Evolutionary conservation across 2,797 vertebrate genomes (phyloP).

Genomic region (Danio choprae): DNA sequence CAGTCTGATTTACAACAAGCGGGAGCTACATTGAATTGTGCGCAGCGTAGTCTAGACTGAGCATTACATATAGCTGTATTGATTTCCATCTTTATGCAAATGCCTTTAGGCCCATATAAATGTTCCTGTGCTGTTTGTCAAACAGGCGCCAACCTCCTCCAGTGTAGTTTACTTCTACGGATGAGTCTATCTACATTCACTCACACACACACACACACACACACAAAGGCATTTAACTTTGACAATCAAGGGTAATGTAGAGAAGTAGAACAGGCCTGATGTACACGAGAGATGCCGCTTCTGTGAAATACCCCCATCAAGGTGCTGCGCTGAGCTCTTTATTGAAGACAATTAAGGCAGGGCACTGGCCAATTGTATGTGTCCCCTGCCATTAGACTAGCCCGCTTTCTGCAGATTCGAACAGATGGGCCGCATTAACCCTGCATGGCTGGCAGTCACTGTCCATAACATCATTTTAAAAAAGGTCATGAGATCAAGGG

Average conservation of each 20-base stretch:
- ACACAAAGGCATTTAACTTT: constrained; percentile 28
- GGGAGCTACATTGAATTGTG: constrained; percentile 29
- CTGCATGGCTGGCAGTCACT: constrained; percentile 40
- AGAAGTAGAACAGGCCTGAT: constrained; percentile 25
- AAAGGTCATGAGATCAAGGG: constrained; percentile 59
- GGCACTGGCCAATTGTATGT: constrained; percentile 53
- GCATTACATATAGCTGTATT: constrained; percentile 31
- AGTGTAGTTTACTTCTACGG: constrained; percentile 6
- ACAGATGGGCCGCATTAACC: constrained; percentile 64
- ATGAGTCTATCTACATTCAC: not conserved
- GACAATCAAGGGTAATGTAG: constrained; percentile 13
- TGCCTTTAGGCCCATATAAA: constrained; percentile 29
- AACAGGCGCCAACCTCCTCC: constrained; percentile 2
- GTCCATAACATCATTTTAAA: constrained; percentile 49
- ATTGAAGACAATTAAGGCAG: constrained; percentile 60
- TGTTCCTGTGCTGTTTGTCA: constrained; percentile 50
- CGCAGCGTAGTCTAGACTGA: constrained; percentile 25
- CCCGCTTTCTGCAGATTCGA: constrained; percentile 49
- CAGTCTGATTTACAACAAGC: constrained; percentile 37
- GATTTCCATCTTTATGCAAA: constrained; percentile 55
- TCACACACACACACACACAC: constrained; percentile 14
- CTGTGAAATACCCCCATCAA: constrained; percentile 38
- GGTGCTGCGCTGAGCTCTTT: constrained; percentile 54
- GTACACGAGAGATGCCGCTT: not conserved
- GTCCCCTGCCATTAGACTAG: constrained; percentile 56